Percentiles rank a stretch among this genome's conserved stretches.
phyloP scores from a whole-genome alignment of 2,113 vertebrate species.

The Corythornis vintsioides region DNA sequence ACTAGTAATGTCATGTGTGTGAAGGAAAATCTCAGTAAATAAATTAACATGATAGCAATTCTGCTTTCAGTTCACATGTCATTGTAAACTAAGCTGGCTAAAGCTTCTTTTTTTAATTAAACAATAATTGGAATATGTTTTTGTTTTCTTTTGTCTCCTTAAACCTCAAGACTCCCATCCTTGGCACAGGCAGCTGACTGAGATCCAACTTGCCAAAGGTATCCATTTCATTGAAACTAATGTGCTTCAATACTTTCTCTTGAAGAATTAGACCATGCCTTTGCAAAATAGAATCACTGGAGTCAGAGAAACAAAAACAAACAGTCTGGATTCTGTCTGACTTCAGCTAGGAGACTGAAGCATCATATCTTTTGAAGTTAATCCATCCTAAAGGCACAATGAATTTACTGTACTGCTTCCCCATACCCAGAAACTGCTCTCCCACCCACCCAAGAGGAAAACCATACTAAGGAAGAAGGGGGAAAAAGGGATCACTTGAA shows the following conservation, averaged over 20 bases:
- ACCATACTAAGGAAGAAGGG: background rate
- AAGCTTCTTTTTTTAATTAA: background rate
- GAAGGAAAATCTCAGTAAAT: slow-evolving; percentile 14
- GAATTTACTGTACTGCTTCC: slow-evolving; percentile 49
- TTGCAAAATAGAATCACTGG: background rate
- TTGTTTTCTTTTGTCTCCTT: slow-evolving; percentile 31
- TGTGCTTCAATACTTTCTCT: slow-evolving; percentile 28
- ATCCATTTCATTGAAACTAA: slow-evolving; percentile 51
- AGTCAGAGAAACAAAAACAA: slow-evolving; percentile 28
- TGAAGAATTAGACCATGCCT: slow-evolving; percentile 13
- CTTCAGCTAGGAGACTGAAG: background rate
- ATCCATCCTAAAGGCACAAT: slow-evolving; percentile 27
- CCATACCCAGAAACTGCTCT: background rate
- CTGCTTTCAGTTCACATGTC: background rate
- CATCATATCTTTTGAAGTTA: slow-evolving; percentile 19
- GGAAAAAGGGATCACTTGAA: background rate
- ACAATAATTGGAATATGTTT: background rate
- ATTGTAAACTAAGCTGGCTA: background rate
- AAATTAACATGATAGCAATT: background rate
- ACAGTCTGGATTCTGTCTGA: background rate
- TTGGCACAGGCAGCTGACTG: slow-evolving; percentile 18
- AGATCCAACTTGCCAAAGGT: slow-evolving; percentile 36
- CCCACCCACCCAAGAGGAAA: background rate
- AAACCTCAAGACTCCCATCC: background rate
- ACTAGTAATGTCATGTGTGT: background rate